phyloP scores from a whole-genome alignment of 1,140 invertebrate species.

The Drosophila teissieri region DNA sequence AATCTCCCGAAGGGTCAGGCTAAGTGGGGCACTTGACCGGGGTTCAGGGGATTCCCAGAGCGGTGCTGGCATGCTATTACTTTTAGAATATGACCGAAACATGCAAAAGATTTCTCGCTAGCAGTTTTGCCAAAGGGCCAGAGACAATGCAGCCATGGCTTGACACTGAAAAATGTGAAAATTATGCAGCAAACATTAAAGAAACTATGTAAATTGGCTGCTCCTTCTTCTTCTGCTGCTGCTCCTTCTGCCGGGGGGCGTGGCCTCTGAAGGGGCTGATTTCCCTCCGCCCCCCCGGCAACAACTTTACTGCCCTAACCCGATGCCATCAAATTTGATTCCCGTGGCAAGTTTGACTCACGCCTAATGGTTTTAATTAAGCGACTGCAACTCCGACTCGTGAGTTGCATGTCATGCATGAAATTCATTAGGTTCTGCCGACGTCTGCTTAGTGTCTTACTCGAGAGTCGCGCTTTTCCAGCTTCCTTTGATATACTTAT shows the following conservation, averaged over 20 bases:
- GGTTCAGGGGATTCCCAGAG: conserved; percentile 43
- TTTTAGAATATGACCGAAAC: conserved; percentile 84
- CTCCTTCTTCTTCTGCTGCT: conserved; percentile 19
- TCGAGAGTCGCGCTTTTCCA: conserved; percentile 22
- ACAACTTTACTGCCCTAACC: not conserved
- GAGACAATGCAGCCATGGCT: conserved; percentile 67
- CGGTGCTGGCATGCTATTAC: conserved; percentile 63
- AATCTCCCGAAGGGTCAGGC: conserved; percentile 67
- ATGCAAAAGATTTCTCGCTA: conserved; percentile 81
- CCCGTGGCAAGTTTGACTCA: conserved; percentile 48
- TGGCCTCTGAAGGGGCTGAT: conserved; percentile 10
- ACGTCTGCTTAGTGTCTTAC: conserved; percentile 59
- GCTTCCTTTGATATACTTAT: conserved; percentile 72
- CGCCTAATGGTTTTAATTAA: conserved; percentile 82
- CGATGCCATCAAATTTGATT: conserved; percentile 61
- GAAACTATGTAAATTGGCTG: conserved; percentile 81
- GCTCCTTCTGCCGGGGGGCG: conserved; percentile 13
- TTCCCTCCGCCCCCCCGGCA: no score
- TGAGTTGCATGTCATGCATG: conserved; percentile 75
- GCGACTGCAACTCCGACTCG: conserved; percentile 60
- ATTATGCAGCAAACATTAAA: conserved; percentile 84
- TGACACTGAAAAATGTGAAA: conserved; percentile 84
- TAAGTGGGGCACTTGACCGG: conserved; percentile 75
- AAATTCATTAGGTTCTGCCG: conserved; percentile 76
- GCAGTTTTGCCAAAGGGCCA: conserved; percentile 46